Conservation (phyloP, 2,113 vertebrate genomes). For the Martes martes region DNA sequence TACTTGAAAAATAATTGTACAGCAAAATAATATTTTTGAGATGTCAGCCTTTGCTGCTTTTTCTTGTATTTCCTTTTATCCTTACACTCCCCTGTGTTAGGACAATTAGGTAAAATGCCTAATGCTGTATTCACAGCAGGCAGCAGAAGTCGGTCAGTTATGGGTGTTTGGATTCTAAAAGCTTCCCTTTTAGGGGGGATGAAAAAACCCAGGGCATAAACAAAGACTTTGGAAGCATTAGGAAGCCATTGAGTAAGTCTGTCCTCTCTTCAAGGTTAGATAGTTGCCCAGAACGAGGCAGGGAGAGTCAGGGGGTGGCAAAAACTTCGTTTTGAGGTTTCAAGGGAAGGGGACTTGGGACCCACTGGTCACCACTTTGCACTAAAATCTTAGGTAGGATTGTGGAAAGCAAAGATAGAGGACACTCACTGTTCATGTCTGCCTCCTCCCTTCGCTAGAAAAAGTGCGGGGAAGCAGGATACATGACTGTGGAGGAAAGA, state of each 20-base stretch:
- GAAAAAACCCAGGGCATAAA: neutral
- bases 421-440: neutral
- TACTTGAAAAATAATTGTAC: neutral
- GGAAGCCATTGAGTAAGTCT: neutral
- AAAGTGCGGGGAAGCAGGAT: neutral
- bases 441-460: neutral
- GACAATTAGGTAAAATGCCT: neutral
- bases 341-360: neutral
- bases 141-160: neutral
- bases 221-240: neutral
- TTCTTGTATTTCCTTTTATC: neutral
- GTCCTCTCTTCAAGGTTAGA: neutral
- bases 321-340: neutral
- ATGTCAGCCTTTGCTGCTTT: neutral
- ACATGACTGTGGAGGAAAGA: neutral
- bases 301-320: neutral
- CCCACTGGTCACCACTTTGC: neutral
- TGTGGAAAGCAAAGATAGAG: neutral
- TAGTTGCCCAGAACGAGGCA: neutral
- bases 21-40: neutral
- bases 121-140: neutral
- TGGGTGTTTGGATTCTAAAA: constrained; percentile 29
- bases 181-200: neutral
- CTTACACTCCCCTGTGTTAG: neutral
- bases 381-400: neutral